Base-by-base conservation (phyloP, 1,140 invertebrate genomes). In the Pygmarrhopalites habei region DNA sequence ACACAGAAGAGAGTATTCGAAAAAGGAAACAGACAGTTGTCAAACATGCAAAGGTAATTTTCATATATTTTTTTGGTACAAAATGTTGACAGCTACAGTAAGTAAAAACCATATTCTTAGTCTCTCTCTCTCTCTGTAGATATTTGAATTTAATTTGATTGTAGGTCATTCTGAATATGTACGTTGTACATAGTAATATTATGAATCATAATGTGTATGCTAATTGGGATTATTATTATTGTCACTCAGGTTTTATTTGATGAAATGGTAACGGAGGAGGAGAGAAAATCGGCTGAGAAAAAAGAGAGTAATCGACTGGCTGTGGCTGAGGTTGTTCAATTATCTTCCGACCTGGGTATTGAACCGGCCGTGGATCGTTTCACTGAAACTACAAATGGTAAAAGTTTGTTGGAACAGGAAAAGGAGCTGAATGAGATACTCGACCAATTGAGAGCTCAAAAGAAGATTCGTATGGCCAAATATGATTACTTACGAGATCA, bases 391-490 rank as follows among this genome's bases (percentile, higher is more conserved):
- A 10, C 10, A 12, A 10, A 5, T 10, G 46, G 23, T 7, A 55
- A 55, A 26, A 55, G 23, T 4, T 19, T 55, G 14, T 5, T 32
- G 29, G 51, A 55, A 15, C 51, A 55, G 51, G 51, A 55, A 15
- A 26, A 21, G 7, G 51, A 55, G 7, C 51, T 55, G 5, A 14
- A 12, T 32, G 4, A 12, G 5, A 55, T 5, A 28, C 10, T 15
- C 17, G 25, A 55, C 5, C 4, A 15, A 4, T 23, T 55, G 10
- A 32, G 29, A 21, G 51, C 25, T 10, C 4, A 55, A 21, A 55
- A 55, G 51, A 12, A 55, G 29, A 26, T 55, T 29, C 14, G 51
- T 5, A 55, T 55, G 51, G 51, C 51, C 23, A 55, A 32, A 32
- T 55, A 28, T 26, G 26, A 55, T 21, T 55, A 14, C 26, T 32